Percentiles rank a stretch among this genome's conserved stretches.
Evolutionary conservation across 1,140 invertebrate genomes (phyloP).

Genomic region (Choristoneura fumiferana): DNA sequence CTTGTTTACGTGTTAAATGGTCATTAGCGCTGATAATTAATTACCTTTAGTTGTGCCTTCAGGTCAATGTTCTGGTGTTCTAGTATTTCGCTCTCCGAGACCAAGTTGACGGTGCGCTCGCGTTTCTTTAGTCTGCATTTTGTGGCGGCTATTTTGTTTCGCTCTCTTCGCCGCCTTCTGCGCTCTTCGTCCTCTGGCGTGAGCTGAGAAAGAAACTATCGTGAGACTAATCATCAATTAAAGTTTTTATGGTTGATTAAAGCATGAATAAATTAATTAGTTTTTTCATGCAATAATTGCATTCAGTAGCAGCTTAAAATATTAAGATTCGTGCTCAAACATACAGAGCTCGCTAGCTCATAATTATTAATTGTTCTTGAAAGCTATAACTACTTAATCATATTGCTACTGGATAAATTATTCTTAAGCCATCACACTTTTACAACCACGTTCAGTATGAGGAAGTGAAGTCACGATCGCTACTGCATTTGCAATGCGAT

Average conservation of each 20-base stretch:
- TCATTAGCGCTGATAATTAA: constrained; percentile 6
- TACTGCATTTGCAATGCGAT: constrained; percentile 52
- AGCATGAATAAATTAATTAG: no score
- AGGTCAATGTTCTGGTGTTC: constrained; percentile 93
- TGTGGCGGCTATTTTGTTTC: constrained; percentile 97
- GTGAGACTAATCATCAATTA: neutral
- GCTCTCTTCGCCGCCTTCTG: constrained; percentile 88
- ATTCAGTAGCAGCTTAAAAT: no score
- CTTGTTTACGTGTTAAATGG: neutral
- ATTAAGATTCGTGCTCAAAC: no score
- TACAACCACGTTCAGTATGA: constrained; percentile 40
- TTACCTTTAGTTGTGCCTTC: constrained; percentile 86
- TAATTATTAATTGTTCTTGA: neutral
- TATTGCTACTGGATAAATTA: neutral
- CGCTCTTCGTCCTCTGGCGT: constrained; percentile 95
- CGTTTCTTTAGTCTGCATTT: constrained; percentile 97
- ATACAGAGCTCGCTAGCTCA: constrained; percentile 31
- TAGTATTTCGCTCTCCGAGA: constrained; percentile 91
- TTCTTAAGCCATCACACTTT: constrained; percentile 5
- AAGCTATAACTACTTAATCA: no score
- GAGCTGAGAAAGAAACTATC: constrained; percentile 78
- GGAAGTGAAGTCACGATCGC: constrained; percentile 65
- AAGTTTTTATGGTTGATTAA: no score
- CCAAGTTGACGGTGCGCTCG: constrained; percentile 91
- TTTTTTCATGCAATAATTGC: no score